phyloP scores from a whole-genome alignment of 2,797 vertebrate genomes.

The Lates japonicus region DNA sequence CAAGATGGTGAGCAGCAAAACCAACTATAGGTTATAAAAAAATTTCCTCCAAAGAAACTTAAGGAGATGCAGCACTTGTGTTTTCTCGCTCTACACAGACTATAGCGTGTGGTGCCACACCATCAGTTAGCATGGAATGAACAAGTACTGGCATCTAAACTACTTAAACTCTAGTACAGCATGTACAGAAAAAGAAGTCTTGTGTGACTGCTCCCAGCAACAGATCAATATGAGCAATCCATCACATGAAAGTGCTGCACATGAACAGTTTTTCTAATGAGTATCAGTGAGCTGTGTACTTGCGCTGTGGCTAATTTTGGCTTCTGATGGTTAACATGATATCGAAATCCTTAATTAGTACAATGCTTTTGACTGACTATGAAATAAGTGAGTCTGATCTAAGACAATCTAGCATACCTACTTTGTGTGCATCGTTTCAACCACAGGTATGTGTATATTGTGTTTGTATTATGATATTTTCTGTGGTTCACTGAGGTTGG shows the following conservation, averaged over 20 bases:
- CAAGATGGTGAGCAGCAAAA: neutral
- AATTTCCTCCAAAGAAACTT: constrained; percentile 13
- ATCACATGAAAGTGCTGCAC: constrained; percentile 25
- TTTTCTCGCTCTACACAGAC: neutral
- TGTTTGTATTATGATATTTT: constrained; percentile 29
- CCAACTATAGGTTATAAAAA: constrained; percentile 7
- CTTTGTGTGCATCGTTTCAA: constrained; percentile 2
- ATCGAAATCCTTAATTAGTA: constrained; percentile 25
- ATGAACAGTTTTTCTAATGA: constrained; percentile 28
- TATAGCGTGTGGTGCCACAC: constrained; percentile 17
- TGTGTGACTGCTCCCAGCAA: constrained; percentile 20
- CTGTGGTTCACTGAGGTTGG: constrained; percentile 39
- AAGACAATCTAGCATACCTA: neutral
- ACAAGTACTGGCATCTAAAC: constrained; percentile 13
- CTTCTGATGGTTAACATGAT: neutral
- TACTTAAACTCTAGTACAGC: constrained; percentile 36
- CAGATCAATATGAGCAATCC: constrained; percentile 37
- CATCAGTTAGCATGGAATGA: constrained; percentile 15
- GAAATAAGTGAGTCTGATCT: too few relatives aligned
- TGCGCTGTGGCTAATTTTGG: constrained; percentile 24
- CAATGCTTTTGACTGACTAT: too few relatives aligned
- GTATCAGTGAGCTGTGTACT: constrained; percentile 3
- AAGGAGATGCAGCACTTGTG: neutral
- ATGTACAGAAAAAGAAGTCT: constrained; percentile 9
- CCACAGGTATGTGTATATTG: neutral